phyloP scores from a whole-genome alignment of 2,888 invertebrate species.

The Carcina quercana region DNA sequence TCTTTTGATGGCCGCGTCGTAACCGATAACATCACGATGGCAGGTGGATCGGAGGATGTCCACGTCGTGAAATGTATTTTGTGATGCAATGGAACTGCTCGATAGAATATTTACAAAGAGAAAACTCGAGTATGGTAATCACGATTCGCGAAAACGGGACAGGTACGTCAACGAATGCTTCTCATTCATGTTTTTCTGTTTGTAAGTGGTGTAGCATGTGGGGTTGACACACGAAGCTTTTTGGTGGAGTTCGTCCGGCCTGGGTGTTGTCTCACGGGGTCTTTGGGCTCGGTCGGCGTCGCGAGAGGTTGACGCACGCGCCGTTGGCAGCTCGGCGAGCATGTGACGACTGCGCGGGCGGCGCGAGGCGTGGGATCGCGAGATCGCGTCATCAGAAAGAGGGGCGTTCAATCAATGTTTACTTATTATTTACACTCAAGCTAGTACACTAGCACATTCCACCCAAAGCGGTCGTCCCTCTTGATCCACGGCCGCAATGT shows the following conservation, averaged over 20 bases:
- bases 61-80: slow-evolving; percentile 44
- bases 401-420: slow-evolving; percentile 59
- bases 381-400: slow-evolving; percentile 43
- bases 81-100: slow-evolving; percentile 81
- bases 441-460: slow-evolving; percentile 69
- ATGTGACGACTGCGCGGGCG: slow-evolving; percentile 40
- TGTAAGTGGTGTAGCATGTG: slow-evolving; percentile 37
- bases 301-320: slow-evolving; percentile 10
- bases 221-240: slow-evolving; percentile 42
- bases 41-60: slow-evolving; percentile 27
- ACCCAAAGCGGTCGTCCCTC: slow-evolving; percentile 39
- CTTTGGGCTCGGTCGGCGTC: neutral
- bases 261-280: no score
- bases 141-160: slow-evolving; percentile 56
- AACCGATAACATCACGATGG: slow-evolving; percentile 26
- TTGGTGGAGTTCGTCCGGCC: slow-evolving; percentile 25
- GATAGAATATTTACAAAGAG: slow-evolving; percentile 82
- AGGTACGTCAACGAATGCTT: slow-evolving; percentile 62
- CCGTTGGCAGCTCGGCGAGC: slow-evolving; percentile 38
- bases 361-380: slow-evolving; percentile 38
- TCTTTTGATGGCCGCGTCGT: slow-evolving; percentile 15
- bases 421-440: slow-evolving; percentile 56
- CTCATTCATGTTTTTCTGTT: slow-evolving; percentile 53
- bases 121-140: slow-evolving; percentile 58
- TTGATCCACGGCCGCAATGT: slow-evolving; percentile 33